phyloP scores from a whole-genome alignment of 2,113 vertebrate genomes.

The Hippocampus mohnikei region DNA sequence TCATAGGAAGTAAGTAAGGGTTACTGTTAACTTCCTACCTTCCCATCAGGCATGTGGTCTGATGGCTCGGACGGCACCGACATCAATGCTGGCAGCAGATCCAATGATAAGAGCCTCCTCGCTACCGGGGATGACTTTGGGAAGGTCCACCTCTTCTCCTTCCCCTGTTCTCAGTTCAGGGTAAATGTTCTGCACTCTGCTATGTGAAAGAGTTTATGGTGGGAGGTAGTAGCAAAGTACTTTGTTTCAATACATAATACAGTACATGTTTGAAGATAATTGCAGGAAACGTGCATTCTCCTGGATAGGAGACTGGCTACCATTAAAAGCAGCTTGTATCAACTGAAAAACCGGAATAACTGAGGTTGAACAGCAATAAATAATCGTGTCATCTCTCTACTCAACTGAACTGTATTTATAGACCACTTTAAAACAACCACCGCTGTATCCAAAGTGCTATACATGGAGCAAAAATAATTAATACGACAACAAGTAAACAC shows the following conservation, averaged over 20 bases:
- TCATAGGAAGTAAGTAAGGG: background rate
- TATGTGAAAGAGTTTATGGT: background rate
- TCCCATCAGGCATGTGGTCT: conserved; percentile 86
- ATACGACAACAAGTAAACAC: too few species aligned
- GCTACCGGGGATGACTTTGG: conserved; percentile 95
- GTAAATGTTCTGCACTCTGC: conserved; percentile 66
- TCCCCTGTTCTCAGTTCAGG: conserved; percentile 92
- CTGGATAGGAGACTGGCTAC: too few species aligned
- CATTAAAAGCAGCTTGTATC: too few species aligned
- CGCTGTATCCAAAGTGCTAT: too few species aligned
- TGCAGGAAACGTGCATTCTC: background rate
- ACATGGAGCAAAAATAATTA: too few species aligned
- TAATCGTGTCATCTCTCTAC: too few species aligned
- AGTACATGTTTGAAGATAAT: background rate
- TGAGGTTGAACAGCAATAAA: too few species aligned
- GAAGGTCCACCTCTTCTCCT: conserved; percentile 95
- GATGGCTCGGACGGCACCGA: conserved; percentile 96
- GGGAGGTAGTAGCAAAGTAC: background rate
- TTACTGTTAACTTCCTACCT: background rate
- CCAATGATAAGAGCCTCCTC: conserved; percentile 81
- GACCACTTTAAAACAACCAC: too few species aligned
- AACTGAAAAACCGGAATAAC: too few species aligned
- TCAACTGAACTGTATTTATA: too few species aligned
- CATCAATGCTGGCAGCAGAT: conserved; percentile 88
- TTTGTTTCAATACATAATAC: background rate